A percentile compares a stretch with the other conserved stretches of the same genome.
Evolutionary conservation across 2,888 invertebrate species (phyloP).

Genomic region (Vandiemenella viatica): DNA sequence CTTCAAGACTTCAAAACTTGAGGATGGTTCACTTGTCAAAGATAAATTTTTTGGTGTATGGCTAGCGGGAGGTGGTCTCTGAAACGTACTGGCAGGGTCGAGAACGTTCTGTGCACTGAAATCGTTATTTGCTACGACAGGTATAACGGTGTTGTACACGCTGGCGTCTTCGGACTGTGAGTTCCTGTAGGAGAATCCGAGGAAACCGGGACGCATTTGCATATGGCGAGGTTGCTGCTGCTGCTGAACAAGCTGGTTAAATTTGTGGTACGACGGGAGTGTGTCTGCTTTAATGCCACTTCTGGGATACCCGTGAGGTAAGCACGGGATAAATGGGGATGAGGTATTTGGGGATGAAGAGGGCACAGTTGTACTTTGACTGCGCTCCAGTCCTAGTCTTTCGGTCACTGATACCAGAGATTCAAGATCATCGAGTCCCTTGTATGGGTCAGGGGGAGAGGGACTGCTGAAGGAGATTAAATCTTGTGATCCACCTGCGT

Average conservation of each 20-base stretch:
- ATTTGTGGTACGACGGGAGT: not conserved
- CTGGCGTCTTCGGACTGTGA: not conserved
- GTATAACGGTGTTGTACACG: not conserved
- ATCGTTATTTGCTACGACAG: not conserved
- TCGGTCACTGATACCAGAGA: not conserved
- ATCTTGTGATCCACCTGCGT: constrained; percentile 8
- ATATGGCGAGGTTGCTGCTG: not conserved
- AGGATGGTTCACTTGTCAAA: not conserved
- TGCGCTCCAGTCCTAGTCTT: not conserved
- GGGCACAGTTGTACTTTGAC: not conserved
- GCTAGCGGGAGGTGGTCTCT: not conserved
- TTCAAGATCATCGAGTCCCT: not conserved
- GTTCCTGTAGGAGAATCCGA: too few relatives aligned
- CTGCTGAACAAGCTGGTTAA: not conserved
- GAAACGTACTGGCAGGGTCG: not conserved
- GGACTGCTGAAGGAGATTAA: constrained; percentile 15
- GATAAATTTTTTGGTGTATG: not conserved
- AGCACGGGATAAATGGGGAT: not conserved
- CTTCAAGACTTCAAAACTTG: constrained; percentile 27
- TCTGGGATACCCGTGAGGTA: not conserved
- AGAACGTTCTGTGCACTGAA: not conserved
- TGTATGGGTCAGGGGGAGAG: constrained; percentile 8
- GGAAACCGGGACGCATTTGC: not conserved
- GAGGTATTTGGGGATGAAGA: not conserved
- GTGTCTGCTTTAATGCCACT: not conserved